Base-by-base conservation (phyloP, 2,113 vertebrate species). In the Diglossa brunneiventris region DNA sequence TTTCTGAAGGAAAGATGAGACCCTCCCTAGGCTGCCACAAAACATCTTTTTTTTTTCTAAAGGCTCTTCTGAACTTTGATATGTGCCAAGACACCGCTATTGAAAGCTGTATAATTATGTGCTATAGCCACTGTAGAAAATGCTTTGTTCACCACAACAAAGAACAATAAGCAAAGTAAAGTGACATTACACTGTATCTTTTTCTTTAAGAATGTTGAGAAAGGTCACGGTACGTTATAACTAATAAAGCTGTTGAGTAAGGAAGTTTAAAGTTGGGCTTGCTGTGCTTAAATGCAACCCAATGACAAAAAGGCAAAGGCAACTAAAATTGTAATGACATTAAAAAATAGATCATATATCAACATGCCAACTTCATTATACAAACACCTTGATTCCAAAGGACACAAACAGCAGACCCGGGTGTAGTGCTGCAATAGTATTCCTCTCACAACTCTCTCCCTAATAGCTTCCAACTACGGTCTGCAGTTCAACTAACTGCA, bases 1-100 rank as follows among this genome's bases (percentile, higher is more conserved):
- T 98, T 98, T 98, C 98, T 98, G 98, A 98, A 98, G 98, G 99
- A 99, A 99, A 99, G 98, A 98, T 98, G 99, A 99, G 98, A 99
- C 98, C 98, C 98, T 99, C 98, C 98, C 98, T 98, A 98, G 98
- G 98, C 98, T 98, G 98, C 98, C 98, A 98, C 99, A 99, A 99
- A 99, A 99, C 98, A 98, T 98, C 98, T 98, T 98, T 99, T 98
- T 98, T 98, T 98, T 97, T 98, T 97, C 97, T 98, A 98, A 98
- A 98, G 98, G 97, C 98, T 98, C 98, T 97, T 98, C 98, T 98
- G 98, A 98, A 98, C 98, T 98, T 98, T 98, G 98, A 98, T 98
- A 98, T 98, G 97, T 98, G 97, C 98, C 97, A 98, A 98, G 98
- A 98, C 98, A 98, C 97, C 95, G 97, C 97, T 98, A 98, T 98